Evolutionary conservation across 1,140 invertebrate species (phyloP).

Genomic region (Hyles euphorbiae): DNA sequence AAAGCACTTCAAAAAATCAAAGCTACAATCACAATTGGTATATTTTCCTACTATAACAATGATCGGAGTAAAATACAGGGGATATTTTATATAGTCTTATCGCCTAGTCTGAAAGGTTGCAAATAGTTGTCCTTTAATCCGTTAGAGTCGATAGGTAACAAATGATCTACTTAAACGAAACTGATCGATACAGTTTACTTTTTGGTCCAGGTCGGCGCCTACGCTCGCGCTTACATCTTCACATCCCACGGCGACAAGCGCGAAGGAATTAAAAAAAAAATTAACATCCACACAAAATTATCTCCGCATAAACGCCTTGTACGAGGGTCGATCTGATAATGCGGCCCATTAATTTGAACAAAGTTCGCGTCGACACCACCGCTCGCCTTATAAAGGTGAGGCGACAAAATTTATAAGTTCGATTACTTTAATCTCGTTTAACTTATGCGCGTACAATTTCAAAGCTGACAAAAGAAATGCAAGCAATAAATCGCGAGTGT

Average conservation of each 20-base stretch:
- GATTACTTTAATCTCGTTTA: constrained; percentile 75
- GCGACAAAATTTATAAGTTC: constrained; percentile 76
- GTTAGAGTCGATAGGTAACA: constrained; percentile 1
- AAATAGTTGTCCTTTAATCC: not conserved
- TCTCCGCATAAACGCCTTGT: constrained; percentile 73
- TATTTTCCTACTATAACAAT: too few relatives aligned
- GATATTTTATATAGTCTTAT: too few relatives aligned
- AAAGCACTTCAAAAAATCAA: too few relatives aligned
- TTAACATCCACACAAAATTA: constrained; percentile 59
- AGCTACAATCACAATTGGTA: too few relatives aligned
- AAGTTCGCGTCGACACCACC: constrained; percentile 71
- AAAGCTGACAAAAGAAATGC: constrained; percentile 76
- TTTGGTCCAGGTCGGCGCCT: constrained; percentile 40
- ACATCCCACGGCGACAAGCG: constrained; percentile 31
- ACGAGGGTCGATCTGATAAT: constrained; percentile 71
- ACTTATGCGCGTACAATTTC: constrained; percentile 75
- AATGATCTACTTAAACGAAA: constrained; percentile 12
- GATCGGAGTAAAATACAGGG: too few relatives aligned
- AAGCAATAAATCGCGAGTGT: constrained; percentile 65
- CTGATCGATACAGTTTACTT: constrained; percentile 7
- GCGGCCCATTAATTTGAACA: constrained; percentile 72
- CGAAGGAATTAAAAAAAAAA: constrained; percentile 59
- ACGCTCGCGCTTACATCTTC: constrained; percentile 34
- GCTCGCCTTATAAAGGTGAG: constrained; percentile 71
- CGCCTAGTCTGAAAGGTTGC: too few relatives aligned